These are phyloP conservation scores for Acleris literana DNA, from an alignment of 2,888 invertebrate species.

Conservation along the genomic window DNA sequence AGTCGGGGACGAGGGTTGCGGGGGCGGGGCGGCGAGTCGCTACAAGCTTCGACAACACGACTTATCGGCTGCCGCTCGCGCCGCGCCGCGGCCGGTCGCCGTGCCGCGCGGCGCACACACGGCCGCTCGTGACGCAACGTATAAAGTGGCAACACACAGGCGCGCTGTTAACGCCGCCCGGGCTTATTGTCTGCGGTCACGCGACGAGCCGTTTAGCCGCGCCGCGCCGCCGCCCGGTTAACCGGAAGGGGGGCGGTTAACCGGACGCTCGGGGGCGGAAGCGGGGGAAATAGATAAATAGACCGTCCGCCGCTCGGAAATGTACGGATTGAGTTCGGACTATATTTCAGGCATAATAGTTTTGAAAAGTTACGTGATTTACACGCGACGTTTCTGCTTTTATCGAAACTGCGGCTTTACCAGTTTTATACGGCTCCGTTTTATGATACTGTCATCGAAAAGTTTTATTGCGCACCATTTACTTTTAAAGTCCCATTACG, in stretches of 20 bases:
- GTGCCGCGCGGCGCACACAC: slow-evolving; percentile 37
- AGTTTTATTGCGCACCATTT: slow-evolving; percentile 68
- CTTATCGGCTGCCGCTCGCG: slow-evolving; percentile 60
- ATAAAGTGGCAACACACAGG: slow-evolving; percentile 83
- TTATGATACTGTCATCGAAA: slow-evolving; percentile 72
- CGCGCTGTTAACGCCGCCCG: slow-evolving; percentile 82
- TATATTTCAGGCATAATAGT: slow-evolving; percentile 83
- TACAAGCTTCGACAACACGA: slow-evolving; percentile 69
- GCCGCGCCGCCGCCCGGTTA: slow-evolving; percentile 79
- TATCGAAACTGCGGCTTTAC: slow-evolving; percentile 59
- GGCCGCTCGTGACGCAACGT: slow-evolving; percentile 68
- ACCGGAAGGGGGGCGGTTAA: slow-evolving; percentile 83
- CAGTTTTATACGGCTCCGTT: slow-evolving; percentile 66
- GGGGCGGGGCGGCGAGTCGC: slow-evolving; percentile 66
- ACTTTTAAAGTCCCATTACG: slow-evolving; percentile 62
- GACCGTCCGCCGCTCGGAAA: slow-evolving; percentile 82
- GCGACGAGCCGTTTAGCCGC: slow-evolving; percentile 84
- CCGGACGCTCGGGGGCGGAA: slow-evolving; percentile 83
- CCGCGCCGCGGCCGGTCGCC: slow-evolving; percentile 25
- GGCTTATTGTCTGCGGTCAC: slow-evolving; percentile 84
- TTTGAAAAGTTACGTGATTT: slow-evolving; percentile 82
- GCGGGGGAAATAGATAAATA: slow-evolving; percentile 84
- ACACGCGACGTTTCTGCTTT: slow-evolving; percentile 79
- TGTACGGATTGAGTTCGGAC: slow-evolving; percentile 83
- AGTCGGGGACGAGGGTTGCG: slow-evolving; percentile 59